These are phyloP conservation scores for Heliothis virescens DNA, from an alignment of 1,140 invertebrate species.

Conservation along the genomic window DNA sequence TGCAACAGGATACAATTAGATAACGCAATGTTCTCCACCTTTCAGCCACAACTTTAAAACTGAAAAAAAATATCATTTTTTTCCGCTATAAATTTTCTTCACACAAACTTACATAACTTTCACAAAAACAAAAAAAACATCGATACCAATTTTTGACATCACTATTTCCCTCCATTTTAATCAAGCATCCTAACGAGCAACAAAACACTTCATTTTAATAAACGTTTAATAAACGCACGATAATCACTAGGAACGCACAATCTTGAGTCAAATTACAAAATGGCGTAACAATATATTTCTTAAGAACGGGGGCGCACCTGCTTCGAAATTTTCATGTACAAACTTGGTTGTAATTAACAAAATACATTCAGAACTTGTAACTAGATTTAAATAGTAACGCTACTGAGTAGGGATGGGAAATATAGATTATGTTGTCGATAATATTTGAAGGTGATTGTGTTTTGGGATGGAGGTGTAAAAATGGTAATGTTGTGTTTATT, in stretches of 20 bases:
- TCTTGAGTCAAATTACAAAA: conserved; percentile 51
- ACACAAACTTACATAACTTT: too few relatives aligned
- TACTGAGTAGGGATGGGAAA: conserved; percentile 46
- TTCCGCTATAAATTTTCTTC: too few relatives aligned
- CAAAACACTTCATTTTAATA: conserved; percentile 4
- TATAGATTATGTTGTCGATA: conserved; percentile 54
- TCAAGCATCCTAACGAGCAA: conserved; percentile 14
- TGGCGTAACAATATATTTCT: conserved; percentile 47
- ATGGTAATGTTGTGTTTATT: too few relatives aligned
- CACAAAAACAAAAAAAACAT: too few relatives aligned
- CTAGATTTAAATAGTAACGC: conserved; percentile 84
- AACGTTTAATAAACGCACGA: conserved; percentile 50
- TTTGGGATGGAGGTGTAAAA: too few relatives aligned
- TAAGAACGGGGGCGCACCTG: conserved; percentile 66
- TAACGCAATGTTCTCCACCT: too few relatives aligned
- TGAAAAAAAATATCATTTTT: too few relatives aligned
- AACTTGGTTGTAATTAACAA: conserved; percentile 84
- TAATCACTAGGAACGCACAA: conserved; percentile 30
- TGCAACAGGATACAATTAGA: too few relatives aligned
- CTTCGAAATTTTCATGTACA: conserved; percentile 79
- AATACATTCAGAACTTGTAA: conserved; percentile 86
- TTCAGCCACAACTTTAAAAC: too few relatives aligned
- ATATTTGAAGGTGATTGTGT: neutral
- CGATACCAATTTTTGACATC: neutral
- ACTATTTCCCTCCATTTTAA: neutral